These are phyloP conservation scores for Drosophila kambysellisi DNA, from an alignment of 2,888 invertebrate genomes.

Conservation along the genomic window DNA sequence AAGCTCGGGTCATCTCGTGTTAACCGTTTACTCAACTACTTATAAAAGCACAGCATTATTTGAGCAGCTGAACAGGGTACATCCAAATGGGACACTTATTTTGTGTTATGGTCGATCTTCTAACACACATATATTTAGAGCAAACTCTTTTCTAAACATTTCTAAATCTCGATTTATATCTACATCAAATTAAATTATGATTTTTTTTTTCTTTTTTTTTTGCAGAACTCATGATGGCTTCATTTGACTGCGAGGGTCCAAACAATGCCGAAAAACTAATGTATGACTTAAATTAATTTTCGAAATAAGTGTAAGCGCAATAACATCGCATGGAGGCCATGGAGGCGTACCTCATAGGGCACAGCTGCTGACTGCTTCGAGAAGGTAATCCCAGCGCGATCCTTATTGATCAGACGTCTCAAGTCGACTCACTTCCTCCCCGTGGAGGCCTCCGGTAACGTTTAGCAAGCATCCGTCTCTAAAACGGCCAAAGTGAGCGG, in stretches of 20 bases:
- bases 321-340: conserved; percentile 57
- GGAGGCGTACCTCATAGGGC: conserved; percentile 56
- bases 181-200: not conserved
- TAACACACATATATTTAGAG: not conserved
- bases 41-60: conserved; percentile 13
- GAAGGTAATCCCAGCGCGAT: conserved; percentile 41
- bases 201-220: not conserved
- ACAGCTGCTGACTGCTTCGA: conserved; percentile 49
- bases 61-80: not conserved
- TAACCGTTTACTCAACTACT: conserved; percentile 25
- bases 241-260: conserved; percentile 54
- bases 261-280: conserved; percentile 57
- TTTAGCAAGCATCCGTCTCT: conserved; percentile 33
- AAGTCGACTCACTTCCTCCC: conserved; percentile 62
- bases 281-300: conserved; percentile 53
- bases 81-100: conserved; percentile 8
- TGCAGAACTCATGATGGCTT: conserved; percentile 58
- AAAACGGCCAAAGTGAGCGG: conserved; percentile 58
- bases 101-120: not conserved
- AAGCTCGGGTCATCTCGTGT: conserved; percentile 36
- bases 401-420: conserved; percentile 55
- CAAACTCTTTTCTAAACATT: not conserved
- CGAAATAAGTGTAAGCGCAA: conserved; percentile 17
- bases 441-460: conserved; percentile 61
- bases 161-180: not conserved